Percentiles rank a stretch among this genome's conserved stretches.
phyloP scores from a whole-genome alignment of 2,888 invertebrate species.

The Anticlea derivata region DNA sequence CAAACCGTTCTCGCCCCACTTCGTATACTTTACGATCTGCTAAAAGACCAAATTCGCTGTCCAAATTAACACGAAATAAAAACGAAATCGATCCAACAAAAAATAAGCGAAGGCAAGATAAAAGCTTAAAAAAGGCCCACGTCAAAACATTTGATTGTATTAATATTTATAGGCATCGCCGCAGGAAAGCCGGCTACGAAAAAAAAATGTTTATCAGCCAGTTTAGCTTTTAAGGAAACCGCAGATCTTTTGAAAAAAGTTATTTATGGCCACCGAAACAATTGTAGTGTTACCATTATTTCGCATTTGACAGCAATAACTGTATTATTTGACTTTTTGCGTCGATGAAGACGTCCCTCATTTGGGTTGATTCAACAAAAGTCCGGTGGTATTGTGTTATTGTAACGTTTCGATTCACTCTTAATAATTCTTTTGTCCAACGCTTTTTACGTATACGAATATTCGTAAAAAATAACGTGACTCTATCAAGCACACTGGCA shows the following conservation, averaged over 20 bases:
- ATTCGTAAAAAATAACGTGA: constrained; percentile 10
- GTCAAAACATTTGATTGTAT: constrained; percentile 85
- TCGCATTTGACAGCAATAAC: constrained; percentile 80
- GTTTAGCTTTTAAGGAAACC: constrained; percentile 83
- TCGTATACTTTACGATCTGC: constrained; percentile 82
- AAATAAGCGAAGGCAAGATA: constrained; percentile 81
- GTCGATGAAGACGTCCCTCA: constrained; percentile 70
- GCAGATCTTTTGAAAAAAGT: constrained; percentile 80
- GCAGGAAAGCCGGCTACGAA: constrained; percentile 74
- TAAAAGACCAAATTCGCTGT: constrained; percentile 83
- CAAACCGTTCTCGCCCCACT: constrained; percentile 45
- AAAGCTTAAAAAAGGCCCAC: constrained; percentile 82
- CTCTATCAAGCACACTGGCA: constrained; percentile 21
- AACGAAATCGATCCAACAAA: constrained; percentile 77
- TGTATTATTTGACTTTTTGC: constrained; percentile 71
- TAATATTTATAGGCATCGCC: constrained; percentile 82
- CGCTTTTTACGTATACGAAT: constrained; percentile 19
- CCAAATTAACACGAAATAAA: constrained; percentile 84
- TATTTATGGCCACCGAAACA: constrained; percentile 82
- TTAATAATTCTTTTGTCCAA: constrained; percentile 36
- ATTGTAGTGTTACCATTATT: constrained; percentile 82
- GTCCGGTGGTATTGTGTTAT: constrained; percentile 41
- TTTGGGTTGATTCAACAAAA: constrained; percentile 57
- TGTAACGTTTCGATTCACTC: constrained; percentile 32
- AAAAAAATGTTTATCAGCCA: constrained; percentile 82